Evolutionary conservation across 2,888 invertebrate genomes (phyloP).

Genomic region (Anagyrus pseudococci): DNA sequence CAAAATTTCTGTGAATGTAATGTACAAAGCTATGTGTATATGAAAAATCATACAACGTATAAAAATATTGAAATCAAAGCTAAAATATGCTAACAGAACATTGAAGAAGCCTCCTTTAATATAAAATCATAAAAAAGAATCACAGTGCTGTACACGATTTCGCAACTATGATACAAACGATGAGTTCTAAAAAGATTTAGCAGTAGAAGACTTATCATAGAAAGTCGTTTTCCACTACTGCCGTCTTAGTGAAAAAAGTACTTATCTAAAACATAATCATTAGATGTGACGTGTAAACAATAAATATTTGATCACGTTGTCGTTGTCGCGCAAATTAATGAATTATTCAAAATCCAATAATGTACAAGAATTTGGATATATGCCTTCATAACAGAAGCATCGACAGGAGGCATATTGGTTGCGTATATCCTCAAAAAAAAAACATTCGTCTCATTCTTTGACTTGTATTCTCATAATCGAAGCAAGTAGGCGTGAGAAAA

Average conservation of each 20-base stretch:
- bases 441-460: too few relatives aligned
- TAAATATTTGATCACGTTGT: not conserved
- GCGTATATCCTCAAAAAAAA: too few relatives aligned
- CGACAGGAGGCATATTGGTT: too few relatives aligned
- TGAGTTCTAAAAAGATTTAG: slow-evolving; percentile 1
- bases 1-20: too few relatives aligned
- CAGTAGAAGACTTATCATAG: not conserved
- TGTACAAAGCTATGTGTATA: not conserved
- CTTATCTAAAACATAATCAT: not conserved
- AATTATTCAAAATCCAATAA: not conserved
- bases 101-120: slow-evolving; percentile 5
- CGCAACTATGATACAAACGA: not conserved
- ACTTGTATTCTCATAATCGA: too few relatives aligned
- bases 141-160: not conserved
- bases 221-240: not conserved
- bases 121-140: slow-evolving; percentile 7
- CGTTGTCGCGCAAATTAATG: not conserved
- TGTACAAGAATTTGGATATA: not conserved
- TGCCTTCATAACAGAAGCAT: too few relatives aligned
- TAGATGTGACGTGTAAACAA: not conserved
- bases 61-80: not conserved
- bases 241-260: not conserved
- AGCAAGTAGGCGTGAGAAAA: too few relatives aligned
- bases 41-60: not conserved
- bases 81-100: not conserved